Evolutionary conservation across 2,797 vertebrate genomes (phyloP), one percentile per base, ranked within the genome.

Genomic region (Ambastaia sidthimunki): DNA sequence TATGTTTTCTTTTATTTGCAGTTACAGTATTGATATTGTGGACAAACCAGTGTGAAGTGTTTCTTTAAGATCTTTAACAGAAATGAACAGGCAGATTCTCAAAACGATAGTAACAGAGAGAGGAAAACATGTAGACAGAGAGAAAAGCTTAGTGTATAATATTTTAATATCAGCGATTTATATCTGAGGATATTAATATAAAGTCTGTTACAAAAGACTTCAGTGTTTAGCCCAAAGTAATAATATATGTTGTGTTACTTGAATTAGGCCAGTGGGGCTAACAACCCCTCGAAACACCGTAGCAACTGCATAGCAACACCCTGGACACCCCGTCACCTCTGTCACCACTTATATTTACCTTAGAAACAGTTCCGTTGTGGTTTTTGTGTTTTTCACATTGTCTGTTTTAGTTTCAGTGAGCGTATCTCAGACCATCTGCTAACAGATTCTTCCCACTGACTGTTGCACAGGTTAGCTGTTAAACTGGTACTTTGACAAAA

Each of bases 51-150:
- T n/a, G n/a, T 23, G 48, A 15, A 23, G 7, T 52, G 59, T 67
- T 25, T 54, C 7, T 11, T 54, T 66, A 28, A 74, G 59, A 3
- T 66, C 4, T 41, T 41, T 66, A 6, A 48, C 9, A 3, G 21
- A 25, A 44, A 59, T 57, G 7, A 57, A 68, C 23, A 48, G 44
- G 15, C 19, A 15, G 3, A n/a, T 37, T 54, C n/a, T 11, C 37
- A 57, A 65, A 70, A 76, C 23, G 62, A 31, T 9, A 66, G 19
- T 3, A 37, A 44, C n/a, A 63, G 9, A 52, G 76, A 62, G 48
- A 31, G 15, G 6, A n/a, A 31, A 34, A 23, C 19, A 23, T 23
- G 18, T n/a, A 57, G 57, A 25, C 6, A 4, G 12, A 59, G 4
- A 23, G 19, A 59, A 25, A 57, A 23, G 2, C 5, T 19, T 21